phyloP scores from a whole-genome alignment of 2,888 invertebrate genomes.

The Nemurella pictetii region DNA sequence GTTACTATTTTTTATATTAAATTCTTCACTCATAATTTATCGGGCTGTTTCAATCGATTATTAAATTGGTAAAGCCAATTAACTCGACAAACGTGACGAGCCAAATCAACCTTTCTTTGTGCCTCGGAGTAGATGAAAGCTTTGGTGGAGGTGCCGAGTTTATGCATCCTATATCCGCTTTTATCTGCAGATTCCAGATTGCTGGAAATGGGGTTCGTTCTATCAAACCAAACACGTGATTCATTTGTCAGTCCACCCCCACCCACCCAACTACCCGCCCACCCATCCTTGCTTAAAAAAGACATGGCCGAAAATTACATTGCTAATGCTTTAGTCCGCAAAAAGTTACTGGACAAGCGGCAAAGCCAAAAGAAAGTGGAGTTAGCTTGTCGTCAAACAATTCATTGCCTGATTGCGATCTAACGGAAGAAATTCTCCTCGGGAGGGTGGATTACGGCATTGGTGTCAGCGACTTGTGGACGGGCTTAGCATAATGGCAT shows the following conservation, averaged over 20 bases:
- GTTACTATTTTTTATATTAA: constrained; percentile 38
- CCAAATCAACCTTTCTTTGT: background rate
- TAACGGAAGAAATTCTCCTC: background rate
- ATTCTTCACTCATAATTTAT: constrained; percentile 30
- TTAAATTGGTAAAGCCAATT: constrained; percentile 42
- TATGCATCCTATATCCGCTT: background rate
- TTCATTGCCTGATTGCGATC: constrained; percentile 9
- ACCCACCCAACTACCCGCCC: too few relatives aligned
- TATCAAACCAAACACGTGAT: background rate
- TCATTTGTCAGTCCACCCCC: background rate
- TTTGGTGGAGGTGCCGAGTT: constrained; percentile 12
- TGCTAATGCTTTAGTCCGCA: background rate
- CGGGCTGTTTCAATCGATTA: constrained; percentile 36
- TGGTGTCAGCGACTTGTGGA: background rate
- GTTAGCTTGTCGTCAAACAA: background rate
- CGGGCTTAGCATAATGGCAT: background rate
- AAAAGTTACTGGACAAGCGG: background rate
- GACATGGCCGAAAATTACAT: background rate
- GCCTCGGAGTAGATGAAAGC: background rate
- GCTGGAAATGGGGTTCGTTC: background rate
- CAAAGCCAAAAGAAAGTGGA: background rate
- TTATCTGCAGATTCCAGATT: background rate
- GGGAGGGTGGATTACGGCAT: background rate
- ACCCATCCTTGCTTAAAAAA: too few relatives aligned
- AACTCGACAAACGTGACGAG: constrained; percentile 34